Evolutionary conservation across 1,140 invertebrate species (phyloP).

Genomic region (Philotrypesis tridentata): DNA sequence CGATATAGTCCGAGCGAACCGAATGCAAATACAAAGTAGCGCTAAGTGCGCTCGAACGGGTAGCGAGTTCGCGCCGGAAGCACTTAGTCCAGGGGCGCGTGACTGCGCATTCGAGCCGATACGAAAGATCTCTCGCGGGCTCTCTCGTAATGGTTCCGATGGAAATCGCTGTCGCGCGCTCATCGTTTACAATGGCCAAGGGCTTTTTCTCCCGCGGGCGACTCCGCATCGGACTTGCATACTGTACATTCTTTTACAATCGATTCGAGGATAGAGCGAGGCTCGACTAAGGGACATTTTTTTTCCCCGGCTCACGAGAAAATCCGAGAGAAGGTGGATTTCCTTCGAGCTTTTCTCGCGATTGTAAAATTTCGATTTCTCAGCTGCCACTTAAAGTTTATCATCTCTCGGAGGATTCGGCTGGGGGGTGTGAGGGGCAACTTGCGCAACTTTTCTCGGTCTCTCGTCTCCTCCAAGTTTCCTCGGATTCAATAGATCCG

Average conservation of each 20-base stretch:
- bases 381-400: not conserved
- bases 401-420: not conserved
- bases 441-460: not conserved
- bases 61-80: not conserved
- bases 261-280: no score
- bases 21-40: not conserved
- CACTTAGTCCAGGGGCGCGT: not conserved
- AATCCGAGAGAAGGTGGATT: no score
- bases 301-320: no score
- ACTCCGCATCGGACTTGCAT: no score
- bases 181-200: no score
- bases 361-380: not conserved
- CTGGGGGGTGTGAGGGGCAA: not conserved
- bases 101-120: slow-evolving; percentile 12
- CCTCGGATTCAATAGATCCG: not conserved
- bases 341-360: no score
- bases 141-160: not conserved
- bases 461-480: not conserved
- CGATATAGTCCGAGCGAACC: not conserved
- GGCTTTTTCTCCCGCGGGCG: no score
- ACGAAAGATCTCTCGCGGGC: not conserved
- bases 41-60: not conserved
- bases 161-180: not conserved
- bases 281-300: no score
- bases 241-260: no score